Evolutionary conservation across 2,113 vertebrate genomes (phyloP), one percentile per base, ranked within the genome.

Genomic region (Catharus minimus): DNA sequence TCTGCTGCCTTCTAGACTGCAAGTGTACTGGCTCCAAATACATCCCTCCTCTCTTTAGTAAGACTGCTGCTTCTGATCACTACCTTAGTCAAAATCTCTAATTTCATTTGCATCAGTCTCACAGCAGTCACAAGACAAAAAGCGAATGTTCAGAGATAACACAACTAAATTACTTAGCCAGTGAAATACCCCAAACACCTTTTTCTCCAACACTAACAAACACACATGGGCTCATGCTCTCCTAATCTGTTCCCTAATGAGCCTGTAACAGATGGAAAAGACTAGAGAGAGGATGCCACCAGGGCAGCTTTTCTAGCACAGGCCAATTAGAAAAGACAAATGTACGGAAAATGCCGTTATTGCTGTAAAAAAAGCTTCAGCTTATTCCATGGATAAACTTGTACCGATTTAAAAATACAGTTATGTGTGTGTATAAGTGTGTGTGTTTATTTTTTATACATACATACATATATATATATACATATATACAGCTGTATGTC

Each of bases 381-480:
- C 26, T 90, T 72, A 84, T 33, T 81, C 74, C 58, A 68, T 4
- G 5, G 64, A 92, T 21, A 75, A 72, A 65, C 11, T 32, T 44
- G 19, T 28, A 67, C 4, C 38, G 28, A 65, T 66, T 82, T 27
- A 66, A 80, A 88, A 90, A 33, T 36, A 72, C 20, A 69, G 46
- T 18, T 79, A 32, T 0, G 0, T 38, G 9, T 21, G 5, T 26
- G 3, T 43, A 4, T 53, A 3, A 13, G 13, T 15, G 13, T 26
- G 47, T 15, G 14, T 26, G 24, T 47, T 5, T 23, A 23, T 47
- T 22, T 44, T 19, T 44, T 19, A 39, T 39, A 39, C 11, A 39
- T 44, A 44, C 19, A 44, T 44, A 44, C 39, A 39, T 39, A 39
- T 47, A 23, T 46, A 22, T n/a, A 26, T 15, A 28, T 28, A 53